Base-by-base conservation (phyloP, 2,113 vertebrate genomes). In the Silurus asotus region DNA sequence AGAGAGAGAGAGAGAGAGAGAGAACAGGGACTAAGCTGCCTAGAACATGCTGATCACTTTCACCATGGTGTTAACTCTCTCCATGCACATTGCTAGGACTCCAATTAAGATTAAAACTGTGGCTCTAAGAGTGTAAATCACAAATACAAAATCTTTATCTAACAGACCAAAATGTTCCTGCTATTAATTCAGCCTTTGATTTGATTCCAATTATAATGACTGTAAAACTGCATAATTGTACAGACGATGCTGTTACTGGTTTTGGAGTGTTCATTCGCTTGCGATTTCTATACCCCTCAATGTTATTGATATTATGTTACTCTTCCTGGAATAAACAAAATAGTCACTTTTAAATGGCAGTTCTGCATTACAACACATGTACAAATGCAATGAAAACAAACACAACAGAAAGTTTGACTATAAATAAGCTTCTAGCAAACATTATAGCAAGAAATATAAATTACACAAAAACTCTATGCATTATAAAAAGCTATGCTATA, bases 351-450 rank as follows among this genome's bases (percentile, higher is more conserved):
- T 20, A 67, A 49, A 14, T 86, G 14, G 58, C 11, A 59, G 65
- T 58, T 19, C 25, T n/a, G 72, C 25, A 55, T 67, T 67, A 79
- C 19, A 69, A 79, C 59, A 13, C 28, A 2, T 65, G 74, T 79
- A 62, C 78, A 56, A 25, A 78, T 69, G 64, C 64, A 25, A 9
- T 1, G 5, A 15, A 48, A 2, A 7, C 0, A 23, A 65, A n/a
- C 11, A 85, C 75, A 80, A 70, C 79, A 25, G 48, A 14, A 8
- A 58, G 72, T 48, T 37, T 85, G 62, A 70, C 48, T 80, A 85
- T 78, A 78, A 67, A 67, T 85, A 51, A 78, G 74, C 67, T 14
- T 72, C 10, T 15, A 11, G 49, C 17, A 77, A 77, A 65, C 28
- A 25, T 84, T 65, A 65, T n/a, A 53, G 83, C 37, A 59, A 53